Conservation (phyloP, 2,797 vertebrate species). For the Botia almorhae region DNA sequence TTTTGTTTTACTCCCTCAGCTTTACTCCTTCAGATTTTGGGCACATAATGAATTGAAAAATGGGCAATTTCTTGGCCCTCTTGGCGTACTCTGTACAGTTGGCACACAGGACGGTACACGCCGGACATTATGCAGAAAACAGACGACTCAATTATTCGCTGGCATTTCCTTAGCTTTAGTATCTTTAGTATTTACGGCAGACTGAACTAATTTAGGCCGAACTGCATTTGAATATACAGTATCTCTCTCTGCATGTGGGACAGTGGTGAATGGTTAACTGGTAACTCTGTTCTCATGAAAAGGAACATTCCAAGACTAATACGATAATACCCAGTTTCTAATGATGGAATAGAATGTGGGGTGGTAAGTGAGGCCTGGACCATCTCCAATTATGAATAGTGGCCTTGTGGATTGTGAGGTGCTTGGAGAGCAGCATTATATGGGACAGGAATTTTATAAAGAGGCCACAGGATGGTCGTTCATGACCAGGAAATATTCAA, state of each 20-base stretch:
- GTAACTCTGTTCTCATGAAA: conserved; percentile 45
- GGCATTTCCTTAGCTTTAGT: conserved; percentile 21
- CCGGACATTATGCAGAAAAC: conserved; percentile 28
- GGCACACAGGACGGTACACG: conserved; percentile 19
- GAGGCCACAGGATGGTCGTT: conserved; percentile 38
- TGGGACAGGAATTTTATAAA: conserved; percentile 37
- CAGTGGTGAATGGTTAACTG: conserved; percentile 32
- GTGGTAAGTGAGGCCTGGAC: conserved; percentile 53
- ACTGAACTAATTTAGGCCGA: conserved; percentile 5
- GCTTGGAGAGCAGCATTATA: conserved; percentile 20
- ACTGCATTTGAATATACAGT: conserved; percentile 2
- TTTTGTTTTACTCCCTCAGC: not conserved
- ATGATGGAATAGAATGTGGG: conserved; percentile 54
- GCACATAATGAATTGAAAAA: not conserved
- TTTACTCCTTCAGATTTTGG: not conserved
- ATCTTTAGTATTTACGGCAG: conserved; percentile 11
- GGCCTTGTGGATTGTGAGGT: conserved; percentile 40
- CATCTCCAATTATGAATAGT: conserved; percentile 40
- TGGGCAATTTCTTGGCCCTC: not conserved
- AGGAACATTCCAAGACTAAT: conserved; percentile 60
- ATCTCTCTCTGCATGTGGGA: conserved; percentile 27
- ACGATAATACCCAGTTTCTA: conserved; percentile 57
- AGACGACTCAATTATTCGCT: conserved; percentile 36
- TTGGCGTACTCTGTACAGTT: conserved; percentile 21
- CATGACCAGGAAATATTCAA: conserved; percentile 20